Conservation (phyloP, 2,797 vertebrate genomes). For the Argyrosomus regius region DNA sequence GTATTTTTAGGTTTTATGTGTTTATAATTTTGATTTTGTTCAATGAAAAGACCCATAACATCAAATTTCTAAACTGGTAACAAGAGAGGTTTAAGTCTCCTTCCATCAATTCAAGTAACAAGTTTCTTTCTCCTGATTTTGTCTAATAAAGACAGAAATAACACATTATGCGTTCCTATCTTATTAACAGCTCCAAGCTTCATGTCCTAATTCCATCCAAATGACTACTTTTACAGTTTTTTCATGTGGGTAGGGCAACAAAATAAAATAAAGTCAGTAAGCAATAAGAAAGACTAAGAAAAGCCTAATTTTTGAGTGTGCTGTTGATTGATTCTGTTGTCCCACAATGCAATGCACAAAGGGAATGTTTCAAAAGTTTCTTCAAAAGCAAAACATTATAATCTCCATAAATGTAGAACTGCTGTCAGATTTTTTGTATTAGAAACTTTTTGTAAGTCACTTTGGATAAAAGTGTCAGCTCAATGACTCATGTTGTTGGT, state of each 20-base stretch:
- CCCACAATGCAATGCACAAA: not conserved
- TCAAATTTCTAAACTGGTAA: not conserved
- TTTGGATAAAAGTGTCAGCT: too few relatives aligned
- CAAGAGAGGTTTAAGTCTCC: not conserved
- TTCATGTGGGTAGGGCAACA: not conserved
- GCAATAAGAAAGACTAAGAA: not conserved
- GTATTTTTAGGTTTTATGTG: not conserved
- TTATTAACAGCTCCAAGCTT: not conserved
- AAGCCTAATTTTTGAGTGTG: too few relatives aligned
- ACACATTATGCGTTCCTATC: not conserved
- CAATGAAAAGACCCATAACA: not conserved
- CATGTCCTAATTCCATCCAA: too few relatives aligned
- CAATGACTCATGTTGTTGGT: too few relatives aligned
- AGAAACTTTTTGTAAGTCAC: too few relatives aligned
- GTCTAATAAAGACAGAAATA: conserved; percentile 4
- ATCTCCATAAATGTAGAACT: too few relatives aligned
- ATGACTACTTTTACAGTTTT: not conserved
- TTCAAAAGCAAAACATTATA: not conserved
- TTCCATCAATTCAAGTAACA: not conserved
- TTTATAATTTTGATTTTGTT: conserved; percentile 12
- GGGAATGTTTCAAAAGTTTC: not conserved
- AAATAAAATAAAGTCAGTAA: not conserved
- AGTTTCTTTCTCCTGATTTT: not conserved
- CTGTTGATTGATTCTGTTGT: not conserved
- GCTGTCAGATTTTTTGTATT: too few relatives aligned